Conservation (phyloP, 2,113 vertebrate species). For the Alosa alosa region DNA sequence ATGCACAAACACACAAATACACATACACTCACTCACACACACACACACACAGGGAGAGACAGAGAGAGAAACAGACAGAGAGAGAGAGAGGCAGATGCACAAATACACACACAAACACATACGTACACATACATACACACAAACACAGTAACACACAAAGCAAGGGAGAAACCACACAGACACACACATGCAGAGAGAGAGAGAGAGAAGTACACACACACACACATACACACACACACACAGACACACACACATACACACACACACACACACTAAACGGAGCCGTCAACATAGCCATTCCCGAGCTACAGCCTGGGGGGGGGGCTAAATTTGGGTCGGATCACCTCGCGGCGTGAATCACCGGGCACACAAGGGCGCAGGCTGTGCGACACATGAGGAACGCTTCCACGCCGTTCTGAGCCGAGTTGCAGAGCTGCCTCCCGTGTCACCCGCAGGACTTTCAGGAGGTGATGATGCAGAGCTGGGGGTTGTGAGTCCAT, state of each 20-base stretch:
- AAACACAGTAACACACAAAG: not conserved
- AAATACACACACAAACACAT: conserved; percentile 1
- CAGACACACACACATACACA: not conserved
- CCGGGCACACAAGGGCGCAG: not conserved
- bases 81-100: not conserved
- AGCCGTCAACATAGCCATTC: not conserved
- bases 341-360: not conserved
- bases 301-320: not conserved
- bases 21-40: conserved; percentile 19
- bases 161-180: too few species aligned
- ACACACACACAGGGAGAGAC: conserved; percentile 25
- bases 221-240: not conserved
- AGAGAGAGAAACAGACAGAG: not conserved
- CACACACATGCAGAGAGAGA: not conserved
- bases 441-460: conserved; percentile 2
- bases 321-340: not conserved
- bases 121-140: not conserved
- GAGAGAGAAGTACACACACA: not conserved
- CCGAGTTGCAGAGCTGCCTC: conserved; percentile 2
- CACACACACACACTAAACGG: conserved; percentile 17
- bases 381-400: not conserved
- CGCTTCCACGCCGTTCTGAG: not conserved
- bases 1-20: conserved; percentile 19
- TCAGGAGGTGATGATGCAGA: not conserved
- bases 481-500: not conserved